Conservation (phyloP, 2,888 invertebrate species). For the Polyommatus icarus region DNA sequence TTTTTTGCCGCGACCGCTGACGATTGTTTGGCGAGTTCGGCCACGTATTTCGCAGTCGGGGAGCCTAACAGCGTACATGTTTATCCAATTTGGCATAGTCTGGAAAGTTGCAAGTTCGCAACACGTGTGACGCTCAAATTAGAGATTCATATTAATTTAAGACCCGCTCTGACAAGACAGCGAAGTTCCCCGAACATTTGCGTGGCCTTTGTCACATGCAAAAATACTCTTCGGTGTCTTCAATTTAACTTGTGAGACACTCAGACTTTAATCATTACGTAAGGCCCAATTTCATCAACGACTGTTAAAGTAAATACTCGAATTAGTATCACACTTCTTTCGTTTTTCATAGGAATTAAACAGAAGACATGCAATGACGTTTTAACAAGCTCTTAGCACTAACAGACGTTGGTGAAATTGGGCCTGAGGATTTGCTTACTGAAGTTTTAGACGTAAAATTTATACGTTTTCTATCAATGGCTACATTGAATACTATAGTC, state of each 20-base stretch:
- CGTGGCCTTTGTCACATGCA: slow-evolving; percentile 9
- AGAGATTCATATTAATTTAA: slow-evolving; percentile 80
- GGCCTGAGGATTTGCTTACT: not conserved
- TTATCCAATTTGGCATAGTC: slow-evolving; percentile 79
- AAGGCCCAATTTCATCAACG: too few species aligned
- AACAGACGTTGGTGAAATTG: too few species aligned
- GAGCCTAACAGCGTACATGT: slow-evolving; percentile 69
- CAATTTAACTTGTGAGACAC: not conserved
- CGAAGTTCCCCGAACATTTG: slow-evolving; percentile 29
- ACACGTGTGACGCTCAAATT: slow-evolving; percentile 77
- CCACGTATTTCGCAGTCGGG: slow-evolving; percentile 46
- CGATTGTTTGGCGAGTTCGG: slow-evolving; percentile 35
- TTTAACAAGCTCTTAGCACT: too few species aligned
- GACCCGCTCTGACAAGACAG: slow-evolving; percentile 54
- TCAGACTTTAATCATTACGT: not conserved
- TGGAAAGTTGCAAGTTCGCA: slow-evolving; percentile 78
- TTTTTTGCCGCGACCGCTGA: not conserved
- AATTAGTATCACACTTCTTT: too few species aligned
- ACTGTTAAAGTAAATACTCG: too few species aligned
- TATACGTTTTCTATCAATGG: too few species aligned
- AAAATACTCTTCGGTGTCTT: not conserved
- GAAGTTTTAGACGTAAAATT: too few species aligned
- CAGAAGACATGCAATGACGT: too few species aligned
- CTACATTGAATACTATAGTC: too few species aligned
- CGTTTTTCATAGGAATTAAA: too few species aligned